These are phyloP conservation scores for Drosophila neotestacea DNA, from an alignment of 2,888 invertebrate genomes.

Conservation along the genomic window DNA sequence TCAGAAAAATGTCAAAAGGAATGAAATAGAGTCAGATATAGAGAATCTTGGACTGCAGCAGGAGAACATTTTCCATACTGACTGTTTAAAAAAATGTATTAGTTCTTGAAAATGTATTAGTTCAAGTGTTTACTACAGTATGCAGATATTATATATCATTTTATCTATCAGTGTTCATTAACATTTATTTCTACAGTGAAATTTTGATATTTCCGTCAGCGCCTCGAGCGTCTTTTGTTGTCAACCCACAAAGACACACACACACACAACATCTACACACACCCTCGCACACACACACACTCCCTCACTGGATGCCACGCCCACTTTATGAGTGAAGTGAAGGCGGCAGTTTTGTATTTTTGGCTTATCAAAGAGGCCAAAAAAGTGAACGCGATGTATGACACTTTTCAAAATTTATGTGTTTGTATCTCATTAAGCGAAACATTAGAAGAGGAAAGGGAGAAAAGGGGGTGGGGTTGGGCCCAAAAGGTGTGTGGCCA, in stretches of 20 bases:
- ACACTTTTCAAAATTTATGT: slow-evolving; percentile 84
- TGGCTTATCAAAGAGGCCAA: slow-evolving; percentile 79
- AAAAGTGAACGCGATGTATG: slow-evolving; percentile 76
- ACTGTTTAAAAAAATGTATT: neutral
- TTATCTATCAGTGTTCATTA: slow-evolving; percentile 2
- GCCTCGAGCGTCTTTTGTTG: slow-evolving; percentile 66
- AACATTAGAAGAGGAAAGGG: slow-evolving; percentile 22
- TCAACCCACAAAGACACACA: slow-evolving; percentile 17
- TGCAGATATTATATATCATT: neutral
- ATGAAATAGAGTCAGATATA: too few relatives aligned
- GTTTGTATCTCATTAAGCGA: slow-evolving; percentile 84
- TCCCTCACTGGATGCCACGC: slow-evolving; percentile 7
- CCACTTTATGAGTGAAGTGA: slow-evolving; percentile 40
- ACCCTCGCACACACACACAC: slow-evolving; percentile 17
- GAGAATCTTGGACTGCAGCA: neutral
- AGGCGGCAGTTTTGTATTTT: slow-evolving; percentile 49
- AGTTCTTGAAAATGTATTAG: neutral
- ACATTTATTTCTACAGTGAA: slow-evolving; percentile 30
- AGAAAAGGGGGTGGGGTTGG: neutral
- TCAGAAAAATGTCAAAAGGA: too few relatives aligned
- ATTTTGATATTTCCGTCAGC: slow-evolving; percentile 79
- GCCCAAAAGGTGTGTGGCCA: slow-evolving; percentile 60
- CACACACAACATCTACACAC: slow-evolving; percentile 17
- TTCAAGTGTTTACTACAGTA: neutral
- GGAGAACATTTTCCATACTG: neutral